Percentiles rank a stretch among this genome's conserved stretches.
Evolutionary conservation across 2,888 invertebrate species (phyloP).

Genomic region (Apamea sordens): DNA sequence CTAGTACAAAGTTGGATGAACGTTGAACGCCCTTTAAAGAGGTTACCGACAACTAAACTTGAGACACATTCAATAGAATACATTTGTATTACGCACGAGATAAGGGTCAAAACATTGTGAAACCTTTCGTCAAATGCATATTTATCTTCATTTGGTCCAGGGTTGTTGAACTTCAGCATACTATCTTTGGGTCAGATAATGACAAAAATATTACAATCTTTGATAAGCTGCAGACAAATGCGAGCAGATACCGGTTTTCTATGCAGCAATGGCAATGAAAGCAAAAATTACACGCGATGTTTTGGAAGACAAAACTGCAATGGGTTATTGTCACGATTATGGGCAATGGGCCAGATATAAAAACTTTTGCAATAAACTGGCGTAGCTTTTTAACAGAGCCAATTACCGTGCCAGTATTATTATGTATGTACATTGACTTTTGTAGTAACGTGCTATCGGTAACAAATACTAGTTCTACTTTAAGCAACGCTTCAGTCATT

Average conservation of each 20-base stretch:
- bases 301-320: slow-evolving; percentile 43
- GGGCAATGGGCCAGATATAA: slow-evolving; percentile 50
- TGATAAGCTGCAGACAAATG: slow-evolving; percentile 20
- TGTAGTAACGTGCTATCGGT: background rate
- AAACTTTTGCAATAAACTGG: slow-evolving; percentile 30
- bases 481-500: background rate
- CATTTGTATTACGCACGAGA: slow-evolving; percentile 58
- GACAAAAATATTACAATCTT: slow-evolving; percentile 3
- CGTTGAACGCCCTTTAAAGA: slow-evolving; percentile 65
- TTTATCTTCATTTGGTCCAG: slow-evolving; percentile 51
- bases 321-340: slow-evolving; percentile 48
- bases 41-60: slow-evolving; percentile 65
- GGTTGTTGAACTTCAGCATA: slow-evolving; percentile 40
- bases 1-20: slow-evolving; percentile 59
- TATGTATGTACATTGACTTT: background rate
- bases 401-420: slow-evolving; percentile 3
- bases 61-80: slow-evolving; percentile 56
- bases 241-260: background rate
- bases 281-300: slow-evolving; percentile 38
- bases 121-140: slow-evolving; percentile 56
- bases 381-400: slow-evolving; percentile 2
- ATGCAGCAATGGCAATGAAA: slow-evolving; percentile 28
- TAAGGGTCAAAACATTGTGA: slow-evolving; percentile 67
- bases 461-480: slow-evolving; percentile 10
- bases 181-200: slow-evolving; percentile 1